Conservation (phyloP, 2,113 vertebrate species). For the Sprattus sprattus region DNA sequence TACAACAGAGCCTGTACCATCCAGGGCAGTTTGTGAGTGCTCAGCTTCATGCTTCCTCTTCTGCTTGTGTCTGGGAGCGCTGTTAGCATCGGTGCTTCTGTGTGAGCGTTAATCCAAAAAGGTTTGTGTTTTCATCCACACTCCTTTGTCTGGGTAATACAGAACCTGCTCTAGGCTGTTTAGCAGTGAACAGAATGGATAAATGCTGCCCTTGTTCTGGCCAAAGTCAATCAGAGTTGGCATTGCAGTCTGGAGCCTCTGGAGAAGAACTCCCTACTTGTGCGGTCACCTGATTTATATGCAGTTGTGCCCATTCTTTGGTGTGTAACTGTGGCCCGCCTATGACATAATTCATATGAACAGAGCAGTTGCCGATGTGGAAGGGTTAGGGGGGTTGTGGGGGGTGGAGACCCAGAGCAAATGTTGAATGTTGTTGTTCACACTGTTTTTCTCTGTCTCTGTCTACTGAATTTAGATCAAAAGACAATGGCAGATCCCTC, state of each 20-base stretch:
- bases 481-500: neutral
- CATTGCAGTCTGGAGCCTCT: conserved; percentile 34
- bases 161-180: conserved; percentile 30
- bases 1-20: conserved; percentile 69
- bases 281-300: conserved; percentile 80
- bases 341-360: conserved; percentile 49
- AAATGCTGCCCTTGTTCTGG: conserved; percentile 58
- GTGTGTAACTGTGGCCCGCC: conserved; percentile 69
- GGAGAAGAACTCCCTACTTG: conserved; percentile 64
- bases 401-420: neutral
- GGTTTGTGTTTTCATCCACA: conserved; percentile 2
- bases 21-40: conserved; percentile 64
- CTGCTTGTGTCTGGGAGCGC: conserved; percentile 45
- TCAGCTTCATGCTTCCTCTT: conserved; percentile 63
- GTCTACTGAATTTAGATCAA: neutral
- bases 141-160: neutral
- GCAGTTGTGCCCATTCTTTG: conserved; percentile 66
- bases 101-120: neutral
- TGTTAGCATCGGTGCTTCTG: conserved; percentile 18
- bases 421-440: neutral
- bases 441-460: neutral
- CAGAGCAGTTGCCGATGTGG: conserved; percentile 47
- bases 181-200: conserved; percentile 46
- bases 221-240: conserved; percentile 47
- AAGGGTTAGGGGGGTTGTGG: conserved; percentile 25